Percentiles rank a stretch among this genome's conserved stretches.
Conservation (phyloP, 1,140 invertebrate genomes). For the Anagrus nilaparvatae region DNA sequence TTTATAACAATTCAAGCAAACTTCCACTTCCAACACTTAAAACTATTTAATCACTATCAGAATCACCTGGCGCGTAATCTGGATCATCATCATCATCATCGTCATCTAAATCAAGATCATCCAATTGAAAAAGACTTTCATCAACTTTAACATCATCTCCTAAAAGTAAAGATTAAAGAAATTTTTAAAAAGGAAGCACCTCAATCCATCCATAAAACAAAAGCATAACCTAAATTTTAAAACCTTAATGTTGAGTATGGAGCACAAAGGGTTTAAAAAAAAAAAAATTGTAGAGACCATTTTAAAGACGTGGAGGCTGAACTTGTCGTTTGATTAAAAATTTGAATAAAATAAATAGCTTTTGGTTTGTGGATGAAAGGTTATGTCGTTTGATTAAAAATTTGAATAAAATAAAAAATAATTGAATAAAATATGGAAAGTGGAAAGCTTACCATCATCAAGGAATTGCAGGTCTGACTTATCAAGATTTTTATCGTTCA, state of each 20-base stretch:
- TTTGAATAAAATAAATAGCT: constrained; percentile 7
- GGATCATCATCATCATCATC: constrained; percentile 56
- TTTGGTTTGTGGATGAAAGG: constrained; percentile 3
- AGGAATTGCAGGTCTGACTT: constrained; percentile 94
- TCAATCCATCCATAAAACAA: too few species aligned
- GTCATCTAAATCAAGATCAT: constrained; percentile 78
- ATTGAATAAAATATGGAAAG: constrained; percentile 4
- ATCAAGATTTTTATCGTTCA: constrained; percentile 81
- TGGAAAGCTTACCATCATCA: constrained; percentile 61
- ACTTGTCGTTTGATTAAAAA: background rate
- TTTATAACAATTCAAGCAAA: too few species aligned
- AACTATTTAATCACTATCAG: constrained; percentile 26
- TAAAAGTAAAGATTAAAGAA: constrained; percentile 34
- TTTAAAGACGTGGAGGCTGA: too few species aligned
- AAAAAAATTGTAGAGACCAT: too few species aligned
- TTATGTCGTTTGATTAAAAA: background rate
- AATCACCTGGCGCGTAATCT: constrained; percentile 42
- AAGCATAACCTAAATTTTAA: constrained; percentile 2
- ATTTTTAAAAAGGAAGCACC: background rate
- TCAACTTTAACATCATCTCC: constrained; percentile 86
- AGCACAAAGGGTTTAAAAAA: constrained; percentile 11
- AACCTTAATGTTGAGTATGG: background rate
- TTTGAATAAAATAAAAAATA: constrained; percentile 8
- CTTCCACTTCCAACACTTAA: constrained; percentile 6
- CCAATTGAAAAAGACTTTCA: constrained; percentile 87